Evolutionary conservation across 2,113 vertebrate species (phyloP).

Genomic region (Nansenia antarctica): DNA sequence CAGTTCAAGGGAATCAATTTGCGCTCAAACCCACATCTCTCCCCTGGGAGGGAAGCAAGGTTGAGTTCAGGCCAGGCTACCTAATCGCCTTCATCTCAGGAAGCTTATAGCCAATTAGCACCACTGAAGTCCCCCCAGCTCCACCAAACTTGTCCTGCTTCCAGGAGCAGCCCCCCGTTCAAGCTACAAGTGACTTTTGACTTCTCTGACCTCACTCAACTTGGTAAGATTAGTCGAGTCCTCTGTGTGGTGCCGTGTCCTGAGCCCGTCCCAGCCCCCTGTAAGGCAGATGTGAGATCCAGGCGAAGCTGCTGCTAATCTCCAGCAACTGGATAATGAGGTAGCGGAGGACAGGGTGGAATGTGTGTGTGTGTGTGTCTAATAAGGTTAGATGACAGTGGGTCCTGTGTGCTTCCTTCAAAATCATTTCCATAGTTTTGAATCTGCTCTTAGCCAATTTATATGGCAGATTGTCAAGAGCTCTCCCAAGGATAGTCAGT

Average conservation of each 20-base stretch:
- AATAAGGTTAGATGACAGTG: constrained; percentile 37
- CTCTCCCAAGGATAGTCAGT: constrained; percentile 5
- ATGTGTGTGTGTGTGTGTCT: no score
- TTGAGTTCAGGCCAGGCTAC: constrained; percentile 19
- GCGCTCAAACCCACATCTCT: not conserved
- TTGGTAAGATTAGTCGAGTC: constrained; percentile 24
- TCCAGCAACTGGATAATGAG: constrained; percentile 39
- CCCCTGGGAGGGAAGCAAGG: constrained; percentile 6
- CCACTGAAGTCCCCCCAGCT: not conserved
- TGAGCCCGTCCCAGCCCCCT: constrained; percentile 38
- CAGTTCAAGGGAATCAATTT: constrained; percentile 22
- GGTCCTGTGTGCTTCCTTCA: constrained; percentile 2
- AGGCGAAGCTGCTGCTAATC: constrained; percentile 43
- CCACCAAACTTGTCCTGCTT: not conserved
- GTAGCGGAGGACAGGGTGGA: constrained; percentile 31
- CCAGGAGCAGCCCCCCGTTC: not conserved
- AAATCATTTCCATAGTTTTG: constrained; percentile 28
- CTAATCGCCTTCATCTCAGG: constrained; percentile 28
- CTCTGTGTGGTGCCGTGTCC: constrained; percentile 4
- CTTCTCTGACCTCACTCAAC: constrained; percentile 39
- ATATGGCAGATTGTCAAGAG: constrained; percentile 8
- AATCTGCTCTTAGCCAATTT: constrained; percentile 37
- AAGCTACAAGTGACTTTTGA: constrained; percentile 17
- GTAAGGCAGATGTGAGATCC: constrained; percentile 37
- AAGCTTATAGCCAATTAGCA: constrained; percentile 36